A percentile compares a stretch with the other conserved stretches of the same genome.
phyloP scores from a whole-genome alignment of 2,888 invertebrate genomes.

The Iselma pallidipennis region DNA sequence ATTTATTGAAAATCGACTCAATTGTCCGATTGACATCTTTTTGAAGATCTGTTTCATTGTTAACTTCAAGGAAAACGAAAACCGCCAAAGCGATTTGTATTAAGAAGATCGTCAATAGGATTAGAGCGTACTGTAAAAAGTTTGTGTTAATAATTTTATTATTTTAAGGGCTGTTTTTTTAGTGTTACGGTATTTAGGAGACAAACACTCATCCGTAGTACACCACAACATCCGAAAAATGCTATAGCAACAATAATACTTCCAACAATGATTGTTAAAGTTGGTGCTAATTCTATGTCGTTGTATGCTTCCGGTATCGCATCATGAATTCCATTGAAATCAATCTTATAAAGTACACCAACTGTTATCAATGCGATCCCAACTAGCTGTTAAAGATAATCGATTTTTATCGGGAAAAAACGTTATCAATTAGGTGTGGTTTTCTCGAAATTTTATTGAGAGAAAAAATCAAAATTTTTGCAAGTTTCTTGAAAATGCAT shows the following conservation, averaged over 20 bases:
- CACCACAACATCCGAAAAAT: slow-evolving; percentile 3
- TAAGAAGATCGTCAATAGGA: neutral
- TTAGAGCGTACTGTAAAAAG: neutral
- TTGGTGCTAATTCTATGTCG: slow-evolving; percentile 12
- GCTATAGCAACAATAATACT: neutral
- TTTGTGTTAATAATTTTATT: neutral
- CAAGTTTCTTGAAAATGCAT: neutral
- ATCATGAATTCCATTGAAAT: slow-evolving; percentile 5
- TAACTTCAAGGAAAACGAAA: slow-evolving; percentile 67
- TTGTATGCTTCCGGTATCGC: slow-evolving; percentile 15
- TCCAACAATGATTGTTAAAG: slow-evolving; percentile 14
- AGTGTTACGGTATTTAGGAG: slow-evolving; percentile 7
- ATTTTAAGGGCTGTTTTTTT: too few species aligned
- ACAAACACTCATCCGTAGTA: slow-evolving; percentile 10
- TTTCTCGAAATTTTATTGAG: neutral
- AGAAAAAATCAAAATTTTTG: neutral
- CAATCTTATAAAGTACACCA: slow-evolving; percentile 8
- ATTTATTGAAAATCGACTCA: slow-evolving; percentile 55
- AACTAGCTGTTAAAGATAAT: slow-evolving; percentile 13
- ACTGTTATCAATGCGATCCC: slow-evolving; percentile 17
- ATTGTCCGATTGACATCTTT: slow-evolving; percentile 30
- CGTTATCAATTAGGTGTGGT: neutral
- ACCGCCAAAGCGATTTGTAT: slow-evolving; percentile 34
- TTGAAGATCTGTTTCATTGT: slow-evolving; percentile 57
- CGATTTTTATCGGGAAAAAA: neutral